A percentile compares a stretch with the other conserved stretches of the same genome.
Conservation (phyloP, 2,888 invertebrate genomes). For the Pachymerium ferrugineum region DNA sequence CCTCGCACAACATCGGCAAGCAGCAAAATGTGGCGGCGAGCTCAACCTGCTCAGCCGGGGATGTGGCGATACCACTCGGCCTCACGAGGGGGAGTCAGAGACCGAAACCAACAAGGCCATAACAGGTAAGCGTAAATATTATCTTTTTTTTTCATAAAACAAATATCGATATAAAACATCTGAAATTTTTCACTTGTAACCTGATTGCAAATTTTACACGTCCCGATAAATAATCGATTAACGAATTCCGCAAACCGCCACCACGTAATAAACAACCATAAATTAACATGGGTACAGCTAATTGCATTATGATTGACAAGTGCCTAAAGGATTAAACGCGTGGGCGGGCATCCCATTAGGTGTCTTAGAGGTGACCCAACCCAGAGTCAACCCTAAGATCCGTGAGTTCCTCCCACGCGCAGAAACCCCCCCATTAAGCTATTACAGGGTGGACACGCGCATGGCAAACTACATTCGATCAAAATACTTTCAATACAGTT, state of each 20-base stretch:
- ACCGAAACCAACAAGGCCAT: not conserved
- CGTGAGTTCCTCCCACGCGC: not conserved
- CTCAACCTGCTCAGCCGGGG: conserved; percentile 14
- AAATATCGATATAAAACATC: too few species aligned
- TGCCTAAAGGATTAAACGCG: not conserved
- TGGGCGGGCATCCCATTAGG: not conserved
- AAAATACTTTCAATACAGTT: not conserved
- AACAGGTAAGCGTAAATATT: conserved; percentile 20
- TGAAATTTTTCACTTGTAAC: too few species aligned
- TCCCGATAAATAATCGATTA: too few species aligned
- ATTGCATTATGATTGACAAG: not conserved
- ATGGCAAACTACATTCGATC: too few species aligned
- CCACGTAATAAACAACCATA: too few species aligned
- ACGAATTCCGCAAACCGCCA: too few species aligned
- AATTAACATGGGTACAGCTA: not conserved
- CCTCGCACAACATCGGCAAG: conserved; percentile 9
- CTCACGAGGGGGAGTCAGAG: not conserved
- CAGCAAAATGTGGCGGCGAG: conserved; percentile 4
- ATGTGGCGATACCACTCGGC: conserved; percentile 13
- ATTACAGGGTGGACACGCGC: conserved; percentile 5
- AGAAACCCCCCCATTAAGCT: conserved; percentile 4
- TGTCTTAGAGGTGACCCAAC: not conserved
- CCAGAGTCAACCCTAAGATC: not conserved
- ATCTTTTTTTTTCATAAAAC: too few species aligned
- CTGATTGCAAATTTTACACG: too few species aligned